phyloP scores from a whole-genome alignment of 2,888 invertebrate species.

The Minunthozetes semirufus region DNA sequence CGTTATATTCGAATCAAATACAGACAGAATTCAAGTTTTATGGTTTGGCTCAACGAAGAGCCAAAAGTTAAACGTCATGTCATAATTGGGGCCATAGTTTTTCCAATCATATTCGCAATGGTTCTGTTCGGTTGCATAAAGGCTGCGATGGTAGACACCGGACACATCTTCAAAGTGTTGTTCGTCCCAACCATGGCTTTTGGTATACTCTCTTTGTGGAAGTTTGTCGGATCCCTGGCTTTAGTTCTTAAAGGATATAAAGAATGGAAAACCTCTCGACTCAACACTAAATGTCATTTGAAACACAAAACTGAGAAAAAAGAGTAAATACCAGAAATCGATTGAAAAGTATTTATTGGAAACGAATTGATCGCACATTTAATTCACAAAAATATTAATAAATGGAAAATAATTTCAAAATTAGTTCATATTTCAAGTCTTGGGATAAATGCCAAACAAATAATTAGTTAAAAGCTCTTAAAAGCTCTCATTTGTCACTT shows the following conservation, averaged over 20 bases:
- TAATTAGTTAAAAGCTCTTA: too few relatives aligned
- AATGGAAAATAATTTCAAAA: neutral
- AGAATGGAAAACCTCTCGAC: neutral
- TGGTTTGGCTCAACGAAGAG: conserved; percentile 16
- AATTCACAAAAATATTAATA: neutral
- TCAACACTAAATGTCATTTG: neutral
- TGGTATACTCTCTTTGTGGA: conserved; percentile 1
- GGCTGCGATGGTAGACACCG: neutral
- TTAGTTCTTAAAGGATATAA: neutral
- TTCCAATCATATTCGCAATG: neutral
- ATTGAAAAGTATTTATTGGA: neutral
- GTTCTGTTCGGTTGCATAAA: conserved; percentile 1
- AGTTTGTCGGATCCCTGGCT: conserved; percentile 17
- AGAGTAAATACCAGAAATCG: neutral
- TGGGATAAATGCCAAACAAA: too few relatives aligned
- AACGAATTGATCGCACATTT: too few relatives aligned
- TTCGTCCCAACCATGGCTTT: conserved; percentile 12
- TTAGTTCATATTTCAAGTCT: neutral
- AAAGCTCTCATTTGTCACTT: too few relatives aligned
- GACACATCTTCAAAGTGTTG: conserved; percentile 16
- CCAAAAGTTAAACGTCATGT: conserved; percentile 6
- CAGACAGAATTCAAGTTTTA: conserved; percentile 3
- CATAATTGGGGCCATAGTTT: neutral
- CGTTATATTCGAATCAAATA: conserved; percentile 16
- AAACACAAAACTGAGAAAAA: conserved; percentile 2